Percentiles rank a stretch among this genome's conserved stretches.
These are phyloP conservation scores for Cephalotes varians DNA, from an alignment of 2,888 invertebrate genomes.

Conservation along the genomic window DNA sequence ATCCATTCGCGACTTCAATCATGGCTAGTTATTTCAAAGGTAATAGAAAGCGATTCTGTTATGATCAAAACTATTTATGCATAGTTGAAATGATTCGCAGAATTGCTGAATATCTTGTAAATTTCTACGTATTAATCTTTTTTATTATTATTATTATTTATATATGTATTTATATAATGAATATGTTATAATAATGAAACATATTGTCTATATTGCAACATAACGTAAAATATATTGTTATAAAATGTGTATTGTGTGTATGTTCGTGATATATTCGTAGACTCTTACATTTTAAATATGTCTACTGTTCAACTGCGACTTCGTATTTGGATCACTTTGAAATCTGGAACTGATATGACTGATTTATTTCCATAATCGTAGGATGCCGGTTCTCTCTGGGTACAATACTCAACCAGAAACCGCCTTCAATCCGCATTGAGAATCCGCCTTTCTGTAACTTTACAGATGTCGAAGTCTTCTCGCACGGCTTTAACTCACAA, in stretches of 20 bases:
- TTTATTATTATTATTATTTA: not conserved
- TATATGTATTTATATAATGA: not conserved
- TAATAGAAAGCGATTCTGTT: not conserved
- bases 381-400: constrained; percentile 14
- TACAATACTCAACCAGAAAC: constrained; percentile 71
- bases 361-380: not conserved
- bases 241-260: too few relatives aligned
- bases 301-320: not conserved
- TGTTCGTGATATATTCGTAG: not conserved
- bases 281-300: not conserved
- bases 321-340: not conserved
- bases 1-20: not conserved
- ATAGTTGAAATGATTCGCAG: not conserved
- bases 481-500: constrained; percentile 78
- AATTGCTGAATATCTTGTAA: not conserved
- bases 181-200: not conserved
- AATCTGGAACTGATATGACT: not conserved
- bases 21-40: not conserved
- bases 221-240: not conserved
- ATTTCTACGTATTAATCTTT: not conserved
- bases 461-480: constrained; percentile 85
- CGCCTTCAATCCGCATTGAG: constrained; percentile 66
- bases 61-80: not conserved
- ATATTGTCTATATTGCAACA: not conserved
- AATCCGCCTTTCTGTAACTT: constrained; percentile 52